Base-by-base conservation (phyloP, 2,113 vertebrate genomes). In the Oreotrochilus melanogaster region DNA sequence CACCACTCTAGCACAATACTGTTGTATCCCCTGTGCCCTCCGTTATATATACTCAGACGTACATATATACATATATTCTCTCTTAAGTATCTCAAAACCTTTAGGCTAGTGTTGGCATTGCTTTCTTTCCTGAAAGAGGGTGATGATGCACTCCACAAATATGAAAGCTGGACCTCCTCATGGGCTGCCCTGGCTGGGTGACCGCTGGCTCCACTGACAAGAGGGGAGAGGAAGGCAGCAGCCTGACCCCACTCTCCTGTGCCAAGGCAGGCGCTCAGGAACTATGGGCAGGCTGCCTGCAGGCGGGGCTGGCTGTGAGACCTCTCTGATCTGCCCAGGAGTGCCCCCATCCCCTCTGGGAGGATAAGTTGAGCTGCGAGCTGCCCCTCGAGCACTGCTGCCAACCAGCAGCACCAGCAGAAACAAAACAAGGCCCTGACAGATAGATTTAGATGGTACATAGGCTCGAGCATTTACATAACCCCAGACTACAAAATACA, bases 271-370 rank as follows among this genome's bases (percentile, higher is more conserved):
- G 43, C 1, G 0, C 14, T 45, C 30, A 35, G 48, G 27, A 65
- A 15, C 27, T 47, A 48, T 18, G 2, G 0, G n/a, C 53, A 43
- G 56, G 54, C 25, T 17, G 57, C 9, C 45, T 4, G 18, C 5
- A 35, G 43, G 73, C n/a, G 50, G 7, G 35, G n/a, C 39, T 9
- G 37, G 17, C 60, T 18, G 13, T 2, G 10, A 70, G 37, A 37
- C 18, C 58, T 54, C 28, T 15, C n/a, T 0, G 0, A 48, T 28
- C 21, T 27, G 28, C 28, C 39, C 45, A 21, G 0, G 0, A 4
- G n/a, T 13, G 30, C 14, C 18, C 11, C 8, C 1, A 1, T 19
- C 28, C 53, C 25, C 33, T 18, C 6, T 0, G 1, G 5, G 27
- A 80, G 39, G 43, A 81, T 65, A 39, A 84, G 27, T 27, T 8